Evolutionary conservation across 1,140 invertebrate genomes (phyloP), one percentile per base, ranked within the genome.

Genomic region (Camponotus vicinus): DNA sequence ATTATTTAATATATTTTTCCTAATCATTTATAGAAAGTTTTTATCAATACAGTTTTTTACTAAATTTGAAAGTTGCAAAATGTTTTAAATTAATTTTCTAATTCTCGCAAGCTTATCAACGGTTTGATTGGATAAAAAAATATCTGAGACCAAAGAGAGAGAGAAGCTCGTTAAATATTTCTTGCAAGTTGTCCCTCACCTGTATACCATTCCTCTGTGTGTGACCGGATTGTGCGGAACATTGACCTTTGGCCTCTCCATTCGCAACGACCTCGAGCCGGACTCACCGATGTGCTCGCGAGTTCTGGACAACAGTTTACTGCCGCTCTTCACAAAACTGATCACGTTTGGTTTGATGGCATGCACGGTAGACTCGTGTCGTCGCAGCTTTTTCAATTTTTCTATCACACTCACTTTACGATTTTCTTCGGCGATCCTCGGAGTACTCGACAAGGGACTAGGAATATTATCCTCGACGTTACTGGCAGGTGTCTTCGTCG

Each of bases 181-280:
- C 34, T 52, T 27, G 45, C 0, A 80, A 21, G 37, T 92, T 45
- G 18, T 9, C 2, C n/a, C 27, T 59, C 49, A 83, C 79, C 79
- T 83, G 37, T 94, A 95, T 67, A 96, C 85, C 59, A 94, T 88
- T 27, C 95, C 95, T 15, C 92, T 91, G 69, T 95, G 94, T 55
- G 92, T 92, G 8, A 90, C 85, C 6, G 92, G 86, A 77, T 92
- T 91, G 3, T 91, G 75, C 59, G 88, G 90, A 57, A 75, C 63
- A 3, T 89, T 71, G 27, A 91, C 55, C 61, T 89, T 88, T 4
- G 95, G 94, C 69, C 91, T 91, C 8, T 90, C 92, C 89, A 95
- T 90, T 66, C 86, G 91, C n/a, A 86, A 92, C 5, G 59, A 66
- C 57, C 91, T 92, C 21, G 64, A 70, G 75, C 79, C 71, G 8